A percentile compares a stretch with the other conserved stretches of the same genome.
Conservation (phyloP, 2,888 invertebrate genomes). For the Lithophane leautieri region DNA sequence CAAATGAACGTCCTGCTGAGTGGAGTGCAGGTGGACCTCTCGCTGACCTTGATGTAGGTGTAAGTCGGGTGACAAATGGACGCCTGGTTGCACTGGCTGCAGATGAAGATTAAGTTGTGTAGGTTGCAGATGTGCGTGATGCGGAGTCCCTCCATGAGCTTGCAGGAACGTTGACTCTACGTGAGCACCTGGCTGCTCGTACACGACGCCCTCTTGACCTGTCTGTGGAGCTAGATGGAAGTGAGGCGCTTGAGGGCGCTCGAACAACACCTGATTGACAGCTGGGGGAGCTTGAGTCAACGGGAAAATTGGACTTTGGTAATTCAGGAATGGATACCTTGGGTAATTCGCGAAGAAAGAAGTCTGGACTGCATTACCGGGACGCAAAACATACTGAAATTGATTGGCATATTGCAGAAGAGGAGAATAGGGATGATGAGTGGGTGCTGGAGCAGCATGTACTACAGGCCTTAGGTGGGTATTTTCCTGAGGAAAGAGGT, state of each 20-base stretch:
- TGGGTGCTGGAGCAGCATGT: slow-evolving; percentile 73
- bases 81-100: slow-evolving; percentile 64
- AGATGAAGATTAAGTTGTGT: slow-evolving; percentile 61
- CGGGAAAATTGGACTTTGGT: slow-evolving; percentile 76
- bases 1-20: slow-evolving; percentile 51
- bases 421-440: slow-evolving; percentile 73
- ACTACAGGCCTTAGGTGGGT: slow-evolving; percentile 76
- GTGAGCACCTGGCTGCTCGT: slow-evolving; percentile 71
- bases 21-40: slow-evolving; percentile 55
- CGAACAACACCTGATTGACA: slow-evolving; percentile 68
- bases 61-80: slow-evolving; percentile 56
- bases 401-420: slow-evolving; percentile 74
- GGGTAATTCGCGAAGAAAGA: slow-evolving; percentile 87
- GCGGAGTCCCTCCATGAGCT: slow-evolving; percentile 68
- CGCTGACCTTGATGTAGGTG: slow-evolving; percentile 52
- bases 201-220: slow-evolving; percentile 69
- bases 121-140: slow-evolving; percentile 64
- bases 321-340: slow-evolving; percentile 83
- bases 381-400: slow-evolving; percentile 83
- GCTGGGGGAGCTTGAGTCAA: slow-evolving; percentile 67
- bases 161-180: slow-evolving; percentile 71
- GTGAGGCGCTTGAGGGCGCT: slow-evolving; percentile 78
- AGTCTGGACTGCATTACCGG: slow-evolving; percentile 86
- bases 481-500: slow-evolving; percentile 72
- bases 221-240: slow-evolving; percentile 75